phyloP scores from a whole-genome alignment of 1,140 invertebrate genomes.

The Apis laboriosa region DNA sequence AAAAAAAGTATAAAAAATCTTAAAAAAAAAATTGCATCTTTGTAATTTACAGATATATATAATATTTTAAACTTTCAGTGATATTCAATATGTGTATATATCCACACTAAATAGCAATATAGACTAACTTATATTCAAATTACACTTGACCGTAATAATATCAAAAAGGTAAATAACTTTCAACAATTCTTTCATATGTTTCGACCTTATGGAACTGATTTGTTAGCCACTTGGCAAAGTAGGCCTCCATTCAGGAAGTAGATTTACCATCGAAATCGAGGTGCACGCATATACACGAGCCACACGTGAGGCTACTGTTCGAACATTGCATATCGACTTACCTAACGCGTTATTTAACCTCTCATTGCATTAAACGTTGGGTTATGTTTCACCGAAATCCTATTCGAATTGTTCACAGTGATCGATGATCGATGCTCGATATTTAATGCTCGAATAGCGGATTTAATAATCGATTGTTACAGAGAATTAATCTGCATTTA shows the following conservation, averaged over 20 bases:
- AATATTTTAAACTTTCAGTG: neutral
- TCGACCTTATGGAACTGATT: neutral
- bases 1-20: too few relatives aligned
- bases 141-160: neutral
- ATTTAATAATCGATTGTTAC: neutral
- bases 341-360: conserved; percentile 61
- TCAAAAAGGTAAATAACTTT: neutral
- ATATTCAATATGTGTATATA: neutral
- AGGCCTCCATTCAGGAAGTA: conserved; percentile 56
- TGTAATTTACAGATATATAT: neutral
- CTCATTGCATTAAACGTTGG: conserved; percentile 24
- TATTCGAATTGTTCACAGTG: conserved; percentile 33
- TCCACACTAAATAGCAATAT: neutral
- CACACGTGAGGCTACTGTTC: conserved; percentile 16
- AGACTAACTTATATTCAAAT: neutral
- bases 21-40: too few relatives aligned
- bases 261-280: conserved; percentile 49
- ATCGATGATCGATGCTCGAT: neutral
- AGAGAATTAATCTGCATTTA: neutral
- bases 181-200: neutral
- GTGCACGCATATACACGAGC: conserved; percentile 17
- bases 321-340: conserved; percentile 56
- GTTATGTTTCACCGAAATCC: conserved; percentile 31
- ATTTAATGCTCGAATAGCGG: neutral
- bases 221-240: conserved; percentile 24